Conservation (phyloP, 2,113 vertebrate genomes). For the Osmerus mordax region DNA sequence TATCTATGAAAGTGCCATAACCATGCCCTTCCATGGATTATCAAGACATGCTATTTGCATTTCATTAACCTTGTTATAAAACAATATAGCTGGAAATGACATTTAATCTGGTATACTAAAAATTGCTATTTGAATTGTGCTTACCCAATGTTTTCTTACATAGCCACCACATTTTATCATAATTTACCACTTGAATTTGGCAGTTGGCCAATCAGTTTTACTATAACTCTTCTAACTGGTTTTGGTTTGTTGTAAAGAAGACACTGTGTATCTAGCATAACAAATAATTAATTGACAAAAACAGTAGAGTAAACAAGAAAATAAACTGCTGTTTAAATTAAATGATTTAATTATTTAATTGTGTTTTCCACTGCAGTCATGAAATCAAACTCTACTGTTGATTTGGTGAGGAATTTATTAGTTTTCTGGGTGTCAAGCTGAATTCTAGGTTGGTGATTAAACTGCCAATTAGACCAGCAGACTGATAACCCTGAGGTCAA, state of each 20-base stretch:
- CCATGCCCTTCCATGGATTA: no score
- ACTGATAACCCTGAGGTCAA: no score
- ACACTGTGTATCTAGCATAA: slow-evolving; percentile 19
- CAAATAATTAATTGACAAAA: slow-evolving; percentile 11
- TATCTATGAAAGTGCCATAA: no score
- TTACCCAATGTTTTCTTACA: slow-evolving; percentile 7
- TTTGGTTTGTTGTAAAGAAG: slow-evolving; percentile 13
- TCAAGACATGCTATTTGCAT: background rate
- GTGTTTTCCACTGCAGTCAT: no score
- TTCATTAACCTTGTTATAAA: slow-evolving; percentile 34
- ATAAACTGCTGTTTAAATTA: slow-evolving; percentile 30
- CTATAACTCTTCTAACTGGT: background rate
- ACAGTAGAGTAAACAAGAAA: slow-evolving; percentile 19
- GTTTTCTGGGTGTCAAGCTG: no score
- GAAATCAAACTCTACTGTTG: no score
- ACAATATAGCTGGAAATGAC: slow-evolving; percentile 19
- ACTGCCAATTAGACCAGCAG: no score
- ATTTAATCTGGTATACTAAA: slow-evolving; percentile 22
- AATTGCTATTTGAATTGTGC: slow-evolving; percentile 27
- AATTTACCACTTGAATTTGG: background rate
- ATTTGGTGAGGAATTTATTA: no score
- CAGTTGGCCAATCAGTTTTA: slow-evolving; percentile 7
- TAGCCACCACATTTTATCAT: background rate
- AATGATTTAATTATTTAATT: slow-evolving; percentile 14
- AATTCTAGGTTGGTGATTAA: no score